Conservation (phyloP, 2,888 invertebrate species). For the Tholera decimalis region DNA sequence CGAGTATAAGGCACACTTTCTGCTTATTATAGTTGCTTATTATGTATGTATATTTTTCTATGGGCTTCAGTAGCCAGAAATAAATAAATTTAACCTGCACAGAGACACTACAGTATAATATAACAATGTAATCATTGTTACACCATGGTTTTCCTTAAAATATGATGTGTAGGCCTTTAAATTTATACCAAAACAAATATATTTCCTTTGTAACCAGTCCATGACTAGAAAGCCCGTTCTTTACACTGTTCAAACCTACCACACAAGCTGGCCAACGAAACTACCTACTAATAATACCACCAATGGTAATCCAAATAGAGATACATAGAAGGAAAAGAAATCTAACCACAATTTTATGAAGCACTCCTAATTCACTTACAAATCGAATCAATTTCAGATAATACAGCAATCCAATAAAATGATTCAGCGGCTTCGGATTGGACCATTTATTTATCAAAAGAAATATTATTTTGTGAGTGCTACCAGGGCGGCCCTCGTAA, state of each 20-base stretch:
- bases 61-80: too few species aligned
- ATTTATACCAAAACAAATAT: too few species aligned
- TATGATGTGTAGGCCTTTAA: too few species aligned
- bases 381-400: constrained; percentile 39
- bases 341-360: constrained; percentile 25
- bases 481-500: too few species aligned
- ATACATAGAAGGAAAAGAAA: constrained; percentile 17
- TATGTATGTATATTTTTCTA: too few species aligned
- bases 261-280: background rate
- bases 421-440: constrained; percentile 38
- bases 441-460: constrained; percentile 31
- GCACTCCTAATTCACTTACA: constrained; percentile 35
- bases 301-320: background rate
- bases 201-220: too few species aligned
- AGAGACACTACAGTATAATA: too few species aligned
- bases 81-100: too few species aligned
- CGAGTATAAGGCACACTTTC: too few species aligned
- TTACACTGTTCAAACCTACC: background rate
- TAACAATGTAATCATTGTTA: too few species aligned
- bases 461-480: constrained; percentile 18
- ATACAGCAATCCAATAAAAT: constrained; percentile 52
- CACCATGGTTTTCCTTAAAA: too few species aligned
- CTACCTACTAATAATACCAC: background rate
- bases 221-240: background rate
- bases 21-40: too few species aligned